These are phyloP conservation scores for Mesorhabditis sp. DNA, from an alignment of 2,888 invertebrate genomes.

Conservation along the genomic window DNA sequence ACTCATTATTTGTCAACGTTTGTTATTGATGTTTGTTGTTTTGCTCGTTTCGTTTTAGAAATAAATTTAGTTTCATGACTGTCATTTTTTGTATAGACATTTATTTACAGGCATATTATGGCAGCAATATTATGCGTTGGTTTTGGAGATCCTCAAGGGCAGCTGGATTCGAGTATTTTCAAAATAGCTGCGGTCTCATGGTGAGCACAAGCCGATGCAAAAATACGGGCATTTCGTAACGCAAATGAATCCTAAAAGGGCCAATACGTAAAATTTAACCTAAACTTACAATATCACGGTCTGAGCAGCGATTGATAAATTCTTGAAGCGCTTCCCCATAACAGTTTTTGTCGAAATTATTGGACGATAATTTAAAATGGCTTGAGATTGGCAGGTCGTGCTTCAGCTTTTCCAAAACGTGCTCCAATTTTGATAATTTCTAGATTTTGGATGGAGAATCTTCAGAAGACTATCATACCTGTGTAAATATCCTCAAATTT, in stretches of 20 bases:
- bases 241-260: constrained; percentile 1
- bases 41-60: too few relatives aligned
- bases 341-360: constrained; percentile 3
- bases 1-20: too few relatives aligned
- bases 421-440: not conserved
- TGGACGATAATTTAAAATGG: not conserved
- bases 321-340: constrained; percentile 1
- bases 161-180: too few relatives aligned
- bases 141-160: too few relatives aligned
- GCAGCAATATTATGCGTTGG: too few relatives aligned
- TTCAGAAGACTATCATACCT: not conserved
- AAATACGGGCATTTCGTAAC: not conserved
- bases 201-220: not conserved
- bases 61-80: too few relatives aligned
- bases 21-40: too few relatives aligned
- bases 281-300: not conserved
- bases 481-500: not conserved
- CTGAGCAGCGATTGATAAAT: not conserved
- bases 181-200: not conserved
- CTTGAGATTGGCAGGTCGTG: not conserved
- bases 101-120: too few relatives aligned
- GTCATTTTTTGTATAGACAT: too few relatives aligned
- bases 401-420: not conserved
- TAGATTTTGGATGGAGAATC: not conserved
- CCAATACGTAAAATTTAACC: not conserved